Evolutionary conservation across 2,888 invertebrate genomes (phyloP), one percentile per base, ranked within the genome.

Genomic region (Nephrotoma flavescens): DNA sequence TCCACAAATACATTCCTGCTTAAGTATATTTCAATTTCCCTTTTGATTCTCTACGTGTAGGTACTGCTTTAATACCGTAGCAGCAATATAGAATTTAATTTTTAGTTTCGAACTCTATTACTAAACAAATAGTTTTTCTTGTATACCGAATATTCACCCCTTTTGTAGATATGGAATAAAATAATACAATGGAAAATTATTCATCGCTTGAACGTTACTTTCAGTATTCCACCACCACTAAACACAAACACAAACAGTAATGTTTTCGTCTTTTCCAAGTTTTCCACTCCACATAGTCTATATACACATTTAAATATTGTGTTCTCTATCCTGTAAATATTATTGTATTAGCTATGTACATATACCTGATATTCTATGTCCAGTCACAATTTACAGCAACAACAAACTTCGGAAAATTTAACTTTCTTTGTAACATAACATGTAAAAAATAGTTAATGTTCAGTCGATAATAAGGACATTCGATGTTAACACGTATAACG

Each of bases 391-490:
- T 6, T 71, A 19, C 31, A 71, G 11, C 71, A 71, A 19, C 31
- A 71, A 71, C 9, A 71, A 52, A 52, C 52, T 15, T 71, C 71
- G 71, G 71, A 71, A 71, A 71, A 71, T 11, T 19, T 42, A 84
- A 42, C n/a, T 84, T 84, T 84, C 42, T 42, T 84, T 42, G n/a
- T 84, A n/a, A 15, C 31, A 3, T 31, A 31, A 15, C 31, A 3
- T 31, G 3, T 42, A 84, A 42, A 41, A 41, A 42, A 84, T 84
- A n/a, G n/a, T n/a, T n/a, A 42, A 31, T 6, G 6, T 84, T 85
- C 44, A 85, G 85, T 85, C 85, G 85, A 45, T 45, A 85, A 85
- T 85, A 85, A 19, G 44, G 44, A 45, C 85, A 85, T 9, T 85
- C 11, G 44, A 44, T 44, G 85, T 44, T 44, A 85, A 85, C 85